Evolutionary conservation across 2,797 vertebrate species (phyloP).

Genomic region (Cuculus canorus): DNA sequence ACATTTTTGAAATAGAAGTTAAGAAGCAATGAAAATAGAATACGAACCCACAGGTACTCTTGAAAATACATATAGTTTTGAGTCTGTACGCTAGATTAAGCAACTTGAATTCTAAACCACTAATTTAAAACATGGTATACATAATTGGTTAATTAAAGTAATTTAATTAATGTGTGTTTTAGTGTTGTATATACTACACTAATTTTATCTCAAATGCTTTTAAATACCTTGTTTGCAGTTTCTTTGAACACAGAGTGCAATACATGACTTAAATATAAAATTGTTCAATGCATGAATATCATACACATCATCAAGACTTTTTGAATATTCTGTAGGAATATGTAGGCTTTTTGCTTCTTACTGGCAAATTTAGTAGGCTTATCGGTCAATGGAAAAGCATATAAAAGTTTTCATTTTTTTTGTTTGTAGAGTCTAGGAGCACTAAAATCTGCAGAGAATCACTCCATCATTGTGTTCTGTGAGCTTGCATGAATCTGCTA

Average conservation of each 20-base stretch:
- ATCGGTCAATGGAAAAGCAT: not conserved
- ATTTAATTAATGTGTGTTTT: conserved; percentile 46
- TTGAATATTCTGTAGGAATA: not conserved
- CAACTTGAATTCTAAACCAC: not conserved
- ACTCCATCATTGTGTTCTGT: not conserved
- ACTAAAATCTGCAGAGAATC: not conserved
- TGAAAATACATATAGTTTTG: not conserved
- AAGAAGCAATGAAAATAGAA: conserved; percentile 11
- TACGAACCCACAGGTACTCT: conserved; percentile 6
- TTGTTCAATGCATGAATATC: not conserved
- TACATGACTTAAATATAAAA: not conserved
- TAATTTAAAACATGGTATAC: conserved; percentile 11
- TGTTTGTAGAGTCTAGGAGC: not conserved
- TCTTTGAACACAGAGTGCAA: not conserved
- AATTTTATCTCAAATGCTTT: conserved; percentile 3
- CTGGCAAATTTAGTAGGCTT: not conserved
- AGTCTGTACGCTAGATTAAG: conserved; percentile 14
- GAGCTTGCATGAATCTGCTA: not conserved
- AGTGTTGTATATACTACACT: not conserved
- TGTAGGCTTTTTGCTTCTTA: not conserved
- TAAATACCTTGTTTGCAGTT: not conserved
- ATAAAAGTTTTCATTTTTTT: not conserved
- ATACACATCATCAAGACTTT: not conserved
- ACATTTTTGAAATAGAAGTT: conserved; percentile 3
- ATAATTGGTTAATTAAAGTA: conserved; percentile 22